Conservation (phyloP, 2,888 invertebrate genomes). For the Hyppa rectilinea region DNA sequence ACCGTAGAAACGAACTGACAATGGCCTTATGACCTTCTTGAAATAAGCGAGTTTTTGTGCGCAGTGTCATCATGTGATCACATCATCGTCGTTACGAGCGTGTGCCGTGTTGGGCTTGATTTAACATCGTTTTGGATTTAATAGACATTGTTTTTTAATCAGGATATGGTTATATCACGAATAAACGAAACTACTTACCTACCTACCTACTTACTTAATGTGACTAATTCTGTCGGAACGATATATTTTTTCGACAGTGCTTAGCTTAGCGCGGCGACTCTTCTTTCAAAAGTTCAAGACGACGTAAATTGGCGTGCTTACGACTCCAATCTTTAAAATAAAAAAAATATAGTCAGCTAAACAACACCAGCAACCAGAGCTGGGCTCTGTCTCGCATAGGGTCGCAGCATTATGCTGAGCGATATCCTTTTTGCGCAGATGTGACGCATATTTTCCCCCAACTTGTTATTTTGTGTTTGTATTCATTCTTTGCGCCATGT, state of each 20-base stretch:
- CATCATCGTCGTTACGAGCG: slow-evolving; percentile 54
- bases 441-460: too few relatives aligned
- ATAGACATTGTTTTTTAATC: slow-evolving; percentile 22
- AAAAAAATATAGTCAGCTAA: background rate
- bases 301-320: too few relatives aligned
- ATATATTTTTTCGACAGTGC: background rate
- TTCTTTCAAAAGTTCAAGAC: background rate
- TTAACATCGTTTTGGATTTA: slow-evolving; percentile 23
- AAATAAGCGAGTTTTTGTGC: slow-evolving; percentile 55
- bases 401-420: too few relatives aligned
- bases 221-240: background rate
- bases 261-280: background rate
- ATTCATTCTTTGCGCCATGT: too few relatives aligned
- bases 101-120: slow-evolving; percentile 10
- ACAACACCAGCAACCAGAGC: too few relatives aligned
- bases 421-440: too few relatives aligned
- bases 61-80: slow-evolving; percentile 61
- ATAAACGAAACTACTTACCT: slow-evolving; percentile 4
- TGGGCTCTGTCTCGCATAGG: too few relatives aligned
- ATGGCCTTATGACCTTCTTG: slow-evolving; percentile 57
- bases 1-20: slow-evolving; percentile 28
- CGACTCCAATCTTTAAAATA: background rate
- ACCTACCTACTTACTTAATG: background rate
- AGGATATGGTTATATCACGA: slow-evolving; percentile 46
- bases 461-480: too few relatives aligned